Base-by-base conservation (phyloP, 2,113 vertebrate genomes). In the Buteo buteo region DNA sequence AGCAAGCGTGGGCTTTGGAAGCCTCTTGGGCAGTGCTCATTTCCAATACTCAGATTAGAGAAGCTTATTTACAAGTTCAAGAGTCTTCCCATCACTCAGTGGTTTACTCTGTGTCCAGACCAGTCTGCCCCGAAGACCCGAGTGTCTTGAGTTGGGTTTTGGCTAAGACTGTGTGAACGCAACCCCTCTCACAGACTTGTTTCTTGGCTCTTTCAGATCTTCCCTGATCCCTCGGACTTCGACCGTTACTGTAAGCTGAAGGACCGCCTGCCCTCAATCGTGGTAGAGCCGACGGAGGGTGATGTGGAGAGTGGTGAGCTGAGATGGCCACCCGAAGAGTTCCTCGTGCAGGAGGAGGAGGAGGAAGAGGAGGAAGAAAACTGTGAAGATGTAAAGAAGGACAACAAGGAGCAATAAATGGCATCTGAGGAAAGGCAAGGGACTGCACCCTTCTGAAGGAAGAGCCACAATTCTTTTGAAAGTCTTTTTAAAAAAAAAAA, bases 251-350 rank as follows among this genome's bases (percentile, higher is more conserved):
- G 99, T 94, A 99, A 99, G 82, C 98, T 99, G 95, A 99, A 99
- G 97, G 99, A 99, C 97, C 98, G 99, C 7, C 98, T 99, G 73
- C 99, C 99, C 14, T 99, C 99, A 69, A 99, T 99, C 0, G 99
- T 99, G 95, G 99, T 99, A 85, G 99, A 99, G 91, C 99, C 99
- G 0, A 99, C 99, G 0, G 99, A 99, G 81, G 99, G 99, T 0
- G 99, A 99, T 3, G 99, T 99, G 78, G 99, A 99, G 97, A 99
- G 99, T 0, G 99, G 99, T 9, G 99, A 99, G 98, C 98, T 99
- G 58, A 98, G 99, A 96, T 99, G 99, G 99, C 99, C 99, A 1
- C 99, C 99, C 0, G 99, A 99, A 81, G 99, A 99, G 95, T 99
- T 99, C 95, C 96, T 99, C 2, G 99, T 99, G 94, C 99, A 99